These are phyloP conservation scores for Lepidochrysops patricia DNA, from an alignment of 2,888 invertebrate genomes.

Conservation along the genomic window DNA sequence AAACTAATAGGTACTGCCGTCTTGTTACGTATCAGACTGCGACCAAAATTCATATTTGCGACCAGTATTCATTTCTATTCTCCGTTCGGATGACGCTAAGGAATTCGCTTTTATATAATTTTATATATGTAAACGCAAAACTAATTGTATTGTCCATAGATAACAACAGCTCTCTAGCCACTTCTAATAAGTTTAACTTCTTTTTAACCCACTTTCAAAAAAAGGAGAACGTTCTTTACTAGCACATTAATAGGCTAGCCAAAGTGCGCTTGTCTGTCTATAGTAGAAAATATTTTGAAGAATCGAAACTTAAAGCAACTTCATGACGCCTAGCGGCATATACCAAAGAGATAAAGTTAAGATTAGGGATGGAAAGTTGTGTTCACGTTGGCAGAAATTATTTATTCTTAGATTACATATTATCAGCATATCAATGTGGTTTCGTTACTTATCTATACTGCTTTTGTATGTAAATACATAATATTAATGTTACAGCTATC, in stretches of 20 bases:
- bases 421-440: not conserved
- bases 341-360: slow-evolving; percentile 21
- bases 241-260: no score
- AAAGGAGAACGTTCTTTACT: no score
- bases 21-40: no score
- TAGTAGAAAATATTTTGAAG: not conserved
- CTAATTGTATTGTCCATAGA: not conserved
- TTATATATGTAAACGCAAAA: no score
- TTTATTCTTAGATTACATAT: slow-evolving; percentile 11
- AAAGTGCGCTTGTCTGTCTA: no score
- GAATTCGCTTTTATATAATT: not conserved
- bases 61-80: no score
- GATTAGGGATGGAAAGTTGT: slow-evolving; percentile 15
- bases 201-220: no score
- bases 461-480: not conserved
- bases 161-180: not conserved
- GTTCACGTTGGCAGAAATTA: slow-evolving; percentile 14
- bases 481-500: not conserved
- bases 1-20: no score
- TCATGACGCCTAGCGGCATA: slow-evolving; percentile 19
- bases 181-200: no score
- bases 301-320: slow-evolving; percentile 12
- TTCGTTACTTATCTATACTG: not conserved
- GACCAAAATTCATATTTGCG: no score
- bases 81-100: no score